Evolutionary conservation across 2,797 vertebrate species (phyloP), one percentile per base, ranked within the genome.

Genomic region (Poeciliopsis infans): DNA sequence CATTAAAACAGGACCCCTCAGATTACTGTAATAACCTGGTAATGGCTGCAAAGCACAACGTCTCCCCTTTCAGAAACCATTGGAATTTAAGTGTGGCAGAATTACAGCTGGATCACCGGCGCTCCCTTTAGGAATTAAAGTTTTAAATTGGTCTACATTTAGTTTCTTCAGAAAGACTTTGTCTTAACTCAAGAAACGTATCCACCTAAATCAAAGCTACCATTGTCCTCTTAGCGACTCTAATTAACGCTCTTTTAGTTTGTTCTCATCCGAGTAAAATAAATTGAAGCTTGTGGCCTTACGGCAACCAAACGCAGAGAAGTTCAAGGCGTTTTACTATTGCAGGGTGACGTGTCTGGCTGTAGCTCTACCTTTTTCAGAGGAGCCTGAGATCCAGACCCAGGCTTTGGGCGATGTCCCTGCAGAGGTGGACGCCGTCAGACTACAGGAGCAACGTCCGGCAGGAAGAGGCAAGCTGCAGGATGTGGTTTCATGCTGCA

Each of bases 341-440:
- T 45, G 23, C 20, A 69, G 11, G 5, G 41, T n/a, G 25, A 39
- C 1, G 25, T n/a, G 25, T 69, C 41, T 45, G 41, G 41, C 25
- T 70, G 25, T 6, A 8, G 13, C 55, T 4, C 10, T 76, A 94
- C 94, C 91, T 80, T 61, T 85, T n/a, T 91, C 88, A 28, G 75
- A 78, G n/a, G 78, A 31, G 45, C 76, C 66, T 0, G 31, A 79
- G 41, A 93, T 46, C 74, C 83, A 79, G 28, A 94, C 72, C 1
- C 25, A 25, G 13, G 92, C 90, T 4, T 79, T 1, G 0, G 94
- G 94, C 0, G 95, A 96, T 0, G 81, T 36, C 3, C 96, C 95
- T 0, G 77, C 94, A 0, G 90, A 88, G 70, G 94, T 96, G 69
- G 85, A 88, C 4, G 92, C 93, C 0, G 86, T 90, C 59, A 96